Conservation (phyloP, 2,113 vertebrate genomes). For the Hippocampus abdominalis region DNA sequence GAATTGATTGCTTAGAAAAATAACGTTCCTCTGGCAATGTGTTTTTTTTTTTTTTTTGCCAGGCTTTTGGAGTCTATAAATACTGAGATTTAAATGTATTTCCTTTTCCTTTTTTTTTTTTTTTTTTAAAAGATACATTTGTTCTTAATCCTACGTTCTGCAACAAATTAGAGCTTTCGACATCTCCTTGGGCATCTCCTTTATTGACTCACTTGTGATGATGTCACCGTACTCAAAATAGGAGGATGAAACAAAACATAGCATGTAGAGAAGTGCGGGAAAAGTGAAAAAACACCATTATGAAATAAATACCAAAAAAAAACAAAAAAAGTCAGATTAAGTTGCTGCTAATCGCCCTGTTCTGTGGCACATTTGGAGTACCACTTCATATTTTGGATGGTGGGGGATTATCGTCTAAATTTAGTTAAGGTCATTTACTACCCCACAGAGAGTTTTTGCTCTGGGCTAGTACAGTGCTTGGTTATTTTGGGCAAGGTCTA, state of each 20-base stretch:
- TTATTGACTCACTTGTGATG: constrained; percentile 44
- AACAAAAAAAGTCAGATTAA: neutral
- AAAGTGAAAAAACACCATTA: constrained; percentile 7
- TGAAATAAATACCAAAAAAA: neutral
- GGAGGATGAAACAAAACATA: constrained; percentile 35
- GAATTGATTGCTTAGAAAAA: neutral
- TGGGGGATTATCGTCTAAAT: neutral
- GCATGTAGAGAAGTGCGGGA: constrained; percentile 17
- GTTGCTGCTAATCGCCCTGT: neutral
- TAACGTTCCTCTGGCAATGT: neutral
- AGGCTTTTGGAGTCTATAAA: no score
- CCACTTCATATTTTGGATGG: neutral
- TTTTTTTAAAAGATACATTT: neutral
- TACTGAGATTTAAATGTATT: constrained; percentile 9
- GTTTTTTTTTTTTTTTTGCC: neutral
- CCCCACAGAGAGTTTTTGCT: neutral
- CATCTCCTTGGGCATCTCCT: constrained; percentile 46
- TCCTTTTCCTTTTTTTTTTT: neutral
- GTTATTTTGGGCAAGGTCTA: neutral
- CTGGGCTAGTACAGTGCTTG: neutral
- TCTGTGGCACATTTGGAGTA: neutral
- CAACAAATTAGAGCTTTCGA: constrained; percentile 36
- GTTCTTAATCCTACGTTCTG: constrained; percentile 21
- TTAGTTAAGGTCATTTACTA: neutral
- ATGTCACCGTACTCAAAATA: constrained; percentile 50